Evolutionary conservation across 53 echinoderm and acorn worm species (phyloP), one percentile per base, ranked within the genome.

Genomic region (Arbacia lixula): DNA sequence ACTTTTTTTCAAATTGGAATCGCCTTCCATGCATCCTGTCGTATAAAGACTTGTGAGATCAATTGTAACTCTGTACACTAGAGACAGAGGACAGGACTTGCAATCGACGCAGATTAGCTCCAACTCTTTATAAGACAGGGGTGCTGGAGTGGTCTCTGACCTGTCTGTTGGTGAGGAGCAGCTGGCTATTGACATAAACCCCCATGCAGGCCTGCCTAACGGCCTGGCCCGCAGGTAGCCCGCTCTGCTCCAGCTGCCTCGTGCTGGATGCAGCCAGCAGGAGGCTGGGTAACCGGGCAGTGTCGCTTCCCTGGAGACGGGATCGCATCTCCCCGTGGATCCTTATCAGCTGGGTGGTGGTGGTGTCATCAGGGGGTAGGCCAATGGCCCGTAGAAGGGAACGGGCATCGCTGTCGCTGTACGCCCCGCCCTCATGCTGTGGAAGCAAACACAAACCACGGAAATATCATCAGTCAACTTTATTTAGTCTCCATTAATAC

Each of bases 111-210:
- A n/a, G n/a, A n/a, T n/a, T n/a, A n/a, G n/a, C n/a, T n/a, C n/a
- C n/a, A n/a, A n/a, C n/a, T n/a, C n/a, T n/a, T n/a, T n/a, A n/a
- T n/a, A n/a, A n/a, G n/a, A n/a, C n/a, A n/a, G n/a, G n/a, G n/a
- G n/a, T n/a, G n/a, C n/a, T n/a, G n/a, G n/a, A n/a, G n/a, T n/a
- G n/a, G n/a, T n/a, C n/a, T n/a, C 90, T 84, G 35, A 97, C 98
- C 98, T 94, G 87, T 62, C 84, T 92, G 54, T 97, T 94, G 57
- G 86, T 86, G 57, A 76, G 72, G 19, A 91, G 89, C 36, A 93
- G 86, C 51, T 97, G 98, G 66, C 98, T 90, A 22, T 76, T 83
- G 61, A 94, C 94, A 87, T 88, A 98, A 39, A 98, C 94, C 72
- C 91, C 89, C 11, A 65, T 80, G 83, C 98, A 98, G 3, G 94